Conservation (phyloP, 2,888 invertebrate species). For the Caenorhabditis japonica region DNA sequence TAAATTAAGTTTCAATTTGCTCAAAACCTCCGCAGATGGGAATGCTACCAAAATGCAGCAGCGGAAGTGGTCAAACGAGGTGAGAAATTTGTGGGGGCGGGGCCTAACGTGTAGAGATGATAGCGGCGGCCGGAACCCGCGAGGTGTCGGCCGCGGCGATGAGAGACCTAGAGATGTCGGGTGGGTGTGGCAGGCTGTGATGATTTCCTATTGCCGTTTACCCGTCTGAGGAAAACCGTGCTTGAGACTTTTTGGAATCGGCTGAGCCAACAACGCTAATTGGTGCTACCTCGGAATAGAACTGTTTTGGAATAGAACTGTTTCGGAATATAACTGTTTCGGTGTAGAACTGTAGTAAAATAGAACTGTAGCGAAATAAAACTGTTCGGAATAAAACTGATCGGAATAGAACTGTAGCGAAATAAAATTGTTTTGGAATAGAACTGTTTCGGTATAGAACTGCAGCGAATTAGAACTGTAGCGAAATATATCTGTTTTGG, state of each 20-base stretch:
- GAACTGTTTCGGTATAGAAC: too few relatives aligned
- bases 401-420: too few relatives aligned
- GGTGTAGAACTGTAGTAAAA: too few relatives aligned
- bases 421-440: too few relatives aligned
- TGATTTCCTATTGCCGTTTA: conserved; percentile 61
- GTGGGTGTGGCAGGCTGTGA: conserved; percentile 35
- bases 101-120: background rate
- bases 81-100: conserved; percentile 13
- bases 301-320: too few relatives aligned
- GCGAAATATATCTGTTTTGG: too few relatives aligned
- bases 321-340: too few relatives aligned
- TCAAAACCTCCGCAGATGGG: conserved; percentile 65
- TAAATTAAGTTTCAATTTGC: conserved; percentile 56
- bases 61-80: conserved; percentile 61
- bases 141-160: conserved; percentile 31
- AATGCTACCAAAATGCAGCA: conserved; percentile 60
- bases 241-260: conserved; percentile 42
- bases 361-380: too few relatives aligned
- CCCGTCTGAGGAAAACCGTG: conserved; percentile 63
- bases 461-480: too few relatives aligned
- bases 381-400: too few relatives aligned
- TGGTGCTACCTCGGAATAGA: too few relatives aligned
- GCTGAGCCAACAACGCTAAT: conserved; percentile 56
- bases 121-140: background rate
- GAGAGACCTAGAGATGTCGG: background rate